Percentiles rank a stretch among this genome's conserved stretches.
phyloP scores from a whole-genome alignment of 2,888 invertebrate genomes.

The Morpho deidamia region DNA sequence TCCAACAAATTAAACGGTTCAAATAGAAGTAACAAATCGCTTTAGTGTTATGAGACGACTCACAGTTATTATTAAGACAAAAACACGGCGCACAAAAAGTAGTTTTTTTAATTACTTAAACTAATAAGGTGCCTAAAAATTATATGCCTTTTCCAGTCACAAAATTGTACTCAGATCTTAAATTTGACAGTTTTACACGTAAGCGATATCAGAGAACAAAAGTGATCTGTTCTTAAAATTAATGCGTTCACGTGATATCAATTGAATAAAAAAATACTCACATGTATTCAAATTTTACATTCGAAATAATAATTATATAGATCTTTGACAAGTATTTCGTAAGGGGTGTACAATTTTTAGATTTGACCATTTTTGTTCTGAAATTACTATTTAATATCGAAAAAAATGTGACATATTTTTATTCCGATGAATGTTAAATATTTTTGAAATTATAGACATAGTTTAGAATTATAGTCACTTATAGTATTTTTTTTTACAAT shows the following conservation, averaged over 20 bases:
- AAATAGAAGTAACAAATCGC: not conserved
- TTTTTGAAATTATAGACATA: constrained; percentile 7
- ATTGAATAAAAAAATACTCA: no score
- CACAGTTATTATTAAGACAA: constrained; percentile 5
- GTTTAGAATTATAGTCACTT: not conserved
- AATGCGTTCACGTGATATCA: no score
- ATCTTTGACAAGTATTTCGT: no score
- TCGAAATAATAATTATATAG: no score
- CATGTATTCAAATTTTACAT: no score
- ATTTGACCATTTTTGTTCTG: no score
- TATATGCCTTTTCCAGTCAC: constrained; percentile 58
- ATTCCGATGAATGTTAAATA: constrained; percentile 3
- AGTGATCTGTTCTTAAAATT: not conserved
- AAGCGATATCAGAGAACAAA: constrained; percentile 10
- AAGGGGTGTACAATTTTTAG: no score
- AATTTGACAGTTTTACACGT: constrained; percentile 10
- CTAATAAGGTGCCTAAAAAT: constrained; percentile 19
- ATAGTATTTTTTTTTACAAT: not conserved
- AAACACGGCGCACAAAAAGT: constrained; percentile 20
- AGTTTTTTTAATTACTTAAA: constrained; percentile 33
- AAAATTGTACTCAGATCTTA: constrained; percentile 35
- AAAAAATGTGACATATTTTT: not conserved
- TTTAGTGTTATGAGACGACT: not conserved
- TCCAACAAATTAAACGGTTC: constrained; percentile 26
- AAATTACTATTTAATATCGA: no score